These are phyloP conservation scores for Metalampra italica DNA, from an alignment of 2,888 invertebrate species.

Conservation along the genomic window DNA sequence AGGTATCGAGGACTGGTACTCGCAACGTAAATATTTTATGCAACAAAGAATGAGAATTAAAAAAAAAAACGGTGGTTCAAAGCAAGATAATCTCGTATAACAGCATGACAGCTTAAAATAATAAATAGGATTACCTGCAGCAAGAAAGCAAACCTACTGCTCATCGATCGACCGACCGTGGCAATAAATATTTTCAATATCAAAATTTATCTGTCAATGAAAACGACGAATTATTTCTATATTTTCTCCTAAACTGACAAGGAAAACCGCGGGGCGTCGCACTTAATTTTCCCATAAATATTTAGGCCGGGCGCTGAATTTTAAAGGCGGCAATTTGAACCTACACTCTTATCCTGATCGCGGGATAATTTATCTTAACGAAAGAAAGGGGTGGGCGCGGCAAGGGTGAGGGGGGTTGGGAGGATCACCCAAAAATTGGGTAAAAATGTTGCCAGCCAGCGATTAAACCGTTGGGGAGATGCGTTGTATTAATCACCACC, in stretches of 20 bases:
- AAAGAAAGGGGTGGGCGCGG: conserved; percentile 74
- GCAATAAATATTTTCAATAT: too few species aligned
- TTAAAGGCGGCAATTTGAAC: conserved; percentile 78
- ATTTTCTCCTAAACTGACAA: neutral
- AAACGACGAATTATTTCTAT: too few species aligned
- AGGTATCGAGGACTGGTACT: too few species aligned
- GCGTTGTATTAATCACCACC: conserved; percentile 79
- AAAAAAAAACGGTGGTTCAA: too few species aligned
- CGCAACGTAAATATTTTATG: too few species aligned
- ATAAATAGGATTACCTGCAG: too few species aligned
- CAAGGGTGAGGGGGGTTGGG: conserved; percentile 33
- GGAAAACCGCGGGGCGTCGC: conserved; percentile 43
- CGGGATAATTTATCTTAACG: conserved; percentile 78
- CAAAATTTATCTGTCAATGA: too few species aligned
- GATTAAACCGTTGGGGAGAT: conserved; percentile 77
- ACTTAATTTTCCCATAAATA: conserved; percentile 62
- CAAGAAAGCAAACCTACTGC: too few species aligned
- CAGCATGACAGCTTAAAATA: too few species aligned
- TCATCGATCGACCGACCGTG: too few species aligned
- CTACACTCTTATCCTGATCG: conserved; percentile 78
- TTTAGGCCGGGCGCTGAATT: conserved; percentile 71
- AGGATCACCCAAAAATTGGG: conserved; percentile 72
- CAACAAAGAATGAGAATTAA: too few species aligned
- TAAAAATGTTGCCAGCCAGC: conserved; percentile 78
- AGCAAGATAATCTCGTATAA: too few species aligned